phyloP scores from a whole-genome alignment of 2,113 vertebrate genomes.

The Vanacampus margaritifer region DNA sequence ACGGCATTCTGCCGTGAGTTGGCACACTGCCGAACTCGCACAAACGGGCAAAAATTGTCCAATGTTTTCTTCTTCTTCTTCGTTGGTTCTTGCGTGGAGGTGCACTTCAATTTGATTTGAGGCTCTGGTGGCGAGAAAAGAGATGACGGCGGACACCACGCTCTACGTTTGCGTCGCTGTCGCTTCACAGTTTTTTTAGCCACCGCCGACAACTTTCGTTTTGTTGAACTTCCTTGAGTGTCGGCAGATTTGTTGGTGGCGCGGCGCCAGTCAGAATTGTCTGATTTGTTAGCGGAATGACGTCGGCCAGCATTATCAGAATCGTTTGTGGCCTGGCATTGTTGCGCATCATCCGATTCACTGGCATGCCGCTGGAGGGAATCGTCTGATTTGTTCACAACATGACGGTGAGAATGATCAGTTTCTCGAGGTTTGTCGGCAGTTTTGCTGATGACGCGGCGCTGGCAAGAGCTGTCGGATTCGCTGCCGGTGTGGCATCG shows the following conservation, averaged over 20 bases:
- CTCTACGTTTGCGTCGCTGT: conserved; percentile 7
- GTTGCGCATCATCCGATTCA: background rate
- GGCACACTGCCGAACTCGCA: conserved; percentile 48
- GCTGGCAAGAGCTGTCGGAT: background rate
- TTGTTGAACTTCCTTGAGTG: background rate
- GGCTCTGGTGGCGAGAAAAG: conserved; percentile 59
- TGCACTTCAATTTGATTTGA: conserved; percentile 66
- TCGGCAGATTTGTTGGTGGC: background rate
- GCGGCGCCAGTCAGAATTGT: background rate
- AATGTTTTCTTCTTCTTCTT: conserved; percentile 46
- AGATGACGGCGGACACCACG: conserved; percentile 11
- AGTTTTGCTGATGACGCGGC: background rate
- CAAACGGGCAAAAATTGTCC: conserved; percentile 62
- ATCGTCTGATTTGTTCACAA: too few species aligned
- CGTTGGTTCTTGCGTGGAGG: conserved; percentile 21
- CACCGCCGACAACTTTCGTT: background rate
- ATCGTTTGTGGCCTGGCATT: background rate
- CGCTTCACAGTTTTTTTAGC: background rate
- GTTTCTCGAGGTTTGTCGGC: too few species aligned
- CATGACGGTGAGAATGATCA: too few species aligned
- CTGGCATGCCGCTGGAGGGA: background rate
- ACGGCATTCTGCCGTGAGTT: background rate
- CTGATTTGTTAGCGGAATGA: background rate
- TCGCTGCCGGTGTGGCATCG: background rate
- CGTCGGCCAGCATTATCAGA: background rate